A percentile compares a stretch with the other conserved stretches of the same genome.
Evolutionary conservation across 2,797 vertebrate genomes (phyloP).

Genomic region (Otus scops): DNA sequence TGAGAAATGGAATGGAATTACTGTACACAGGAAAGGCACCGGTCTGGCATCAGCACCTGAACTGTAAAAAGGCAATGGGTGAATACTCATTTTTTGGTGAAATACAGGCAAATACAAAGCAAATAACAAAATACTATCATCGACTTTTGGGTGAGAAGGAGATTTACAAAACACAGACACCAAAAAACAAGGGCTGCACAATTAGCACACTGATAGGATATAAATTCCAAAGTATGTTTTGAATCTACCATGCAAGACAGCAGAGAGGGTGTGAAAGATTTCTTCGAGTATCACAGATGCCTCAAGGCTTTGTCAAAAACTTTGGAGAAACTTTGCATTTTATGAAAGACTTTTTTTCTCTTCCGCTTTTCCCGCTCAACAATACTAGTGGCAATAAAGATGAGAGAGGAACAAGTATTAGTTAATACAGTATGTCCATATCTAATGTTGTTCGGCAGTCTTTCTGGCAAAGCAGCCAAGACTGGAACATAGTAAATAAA

Average conservation of each 20-base stretch:
- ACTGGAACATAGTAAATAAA: not conserved
- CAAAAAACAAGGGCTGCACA: not conserved
- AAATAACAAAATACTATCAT: not conserved
- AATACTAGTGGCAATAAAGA: not conserved
- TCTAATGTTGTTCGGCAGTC: not conserved
- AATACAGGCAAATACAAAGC: not conserved
- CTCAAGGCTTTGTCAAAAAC: not conserved
- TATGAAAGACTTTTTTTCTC: not conserved
- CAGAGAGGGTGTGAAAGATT: not conserved
- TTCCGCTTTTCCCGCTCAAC: not conserved
- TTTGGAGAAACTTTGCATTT: not conserved
- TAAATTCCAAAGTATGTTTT: not conserved
- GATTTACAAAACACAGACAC: not conserved
- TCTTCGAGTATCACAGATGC: not conserved
- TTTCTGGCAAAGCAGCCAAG: not conserved
- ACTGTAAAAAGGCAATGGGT: not conserved
- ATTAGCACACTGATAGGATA: not conserved
- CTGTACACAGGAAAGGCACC: not conserved
- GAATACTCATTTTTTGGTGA: not conserved
- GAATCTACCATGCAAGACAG: not conserved
- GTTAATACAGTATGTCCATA: not conserved
- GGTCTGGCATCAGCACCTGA: not conserved
- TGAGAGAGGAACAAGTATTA: not conserved
- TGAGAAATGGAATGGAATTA: not conserved
- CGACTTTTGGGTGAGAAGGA: not conserved